phyloP scores from a whole-genome alignment of 2,113 vertebrate genomes.

The Burhinus bistriatus region DNA sequence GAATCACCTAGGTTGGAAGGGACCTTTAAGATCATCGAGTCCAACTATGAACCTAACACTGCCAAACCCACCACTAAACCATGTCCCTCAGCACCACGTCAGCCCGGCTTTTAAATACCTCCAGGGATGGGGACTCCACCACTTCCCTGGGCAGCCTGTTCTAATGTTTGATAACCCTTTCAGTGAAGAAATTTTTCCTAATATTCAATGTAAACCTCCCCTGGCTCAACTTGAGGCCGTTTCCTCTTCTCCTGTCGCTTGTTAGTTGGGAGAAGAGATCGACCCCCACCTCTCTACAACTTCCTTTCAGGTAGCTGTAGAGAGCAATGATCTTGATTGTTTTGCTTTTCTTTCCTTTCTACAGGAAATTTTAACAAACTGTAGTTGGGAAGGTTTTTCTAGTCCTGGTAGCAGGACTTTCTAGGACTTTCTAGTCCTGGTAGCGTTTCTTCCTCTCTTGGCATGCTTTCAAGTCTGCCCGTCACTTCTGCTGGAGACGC shows the following conservation, averaged over 20 bases:
- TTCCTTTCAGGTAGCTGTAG: not conserved
- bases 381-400: not conserved
- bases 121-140: not conserved
- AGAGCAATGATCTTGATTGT: not conserved
- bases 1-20: not conserved
- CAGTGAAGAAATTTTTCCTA: not conserved
- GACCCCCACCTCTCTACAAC: not conserved
- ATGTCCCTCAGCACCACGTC: not conserved
- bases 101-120: not conserved
- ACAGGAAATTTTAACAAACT: not conserved
- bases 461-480: not conserved
- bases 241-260: not conserved
- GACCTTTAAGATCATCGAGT: not conserved
- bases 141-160: not conserved
- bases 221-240: not conserved
- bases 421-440: not conserved
- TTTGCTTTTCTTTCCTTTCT: not conserved
- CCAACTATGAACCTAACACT: not conserved
- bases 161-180: not conserved
- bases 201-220: not conserved
- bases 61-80: not conserved
- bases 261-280: not conserved
- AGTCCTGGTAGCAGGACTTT: not conserved
- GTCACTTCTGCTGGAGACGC: not conserved
- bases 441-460: not conserved